Percentiles rank a stretch among this genome's conserved stretches.
Conservation (phyloP, 2,888 invertebrate genomes). For the Apotomis capreana region DNA sequence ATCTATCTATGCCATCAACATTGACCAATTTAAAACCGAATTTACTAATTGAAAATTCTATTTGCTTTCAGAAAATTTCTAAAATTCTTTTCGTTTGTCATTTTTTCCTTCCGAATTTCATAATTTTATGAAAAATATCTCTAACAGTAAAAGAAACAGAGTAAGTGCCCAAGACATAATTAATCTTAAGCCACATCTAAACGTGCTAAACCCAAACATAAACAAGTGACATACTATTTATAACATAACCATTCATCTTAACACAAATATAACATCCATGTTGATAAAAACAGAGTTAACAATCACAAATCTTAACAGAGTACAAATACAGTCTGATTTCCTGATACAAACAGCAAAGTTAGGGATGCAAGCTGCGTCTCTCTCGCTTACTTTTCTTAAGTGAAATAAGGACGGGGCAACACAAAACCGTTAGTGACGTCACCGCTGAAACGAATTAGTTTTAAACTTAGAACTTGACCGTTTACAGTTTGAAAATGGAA, state of each 20-base stretch:
- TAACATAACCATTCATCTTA: constrained; percentile 31
- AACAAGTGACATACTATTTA: constrained; percentile 30
- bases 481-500: constrained; percentile 38
- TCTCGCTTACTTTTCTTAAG: constrained; percentile 3
- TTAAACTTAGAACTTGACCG: constrained; percentile 39
- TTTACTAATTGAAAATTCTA: no score
- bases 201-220: neutral
- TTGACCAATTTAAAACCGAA: no score
- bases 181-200: neutral
- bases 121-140: no score
- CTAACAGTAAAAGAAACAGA: no score
- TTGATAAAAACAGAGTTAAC: constrained; percentile 1
- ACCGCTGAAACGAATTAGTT: constrained; percentile 36
- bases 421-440: constrained; percentile 43
- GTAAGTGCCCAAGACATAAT: neutral
- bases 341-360: constrained; percentile 7
- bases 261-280: constrained; percentile 28
- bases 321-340: constrained; percentile 17
- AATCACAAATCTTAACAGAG: neutral
- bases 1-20: no score
- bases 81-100: no score
- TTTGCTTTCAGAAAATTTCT: no score
- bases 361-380: constrained; percentile 14
- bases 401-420: constrained; percentile 11
- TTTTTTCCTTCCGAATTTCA: no score